Conservation (phyloP, 2,797 vertebrate genomes). For the Macrochelys suwanniensis region DNA sequence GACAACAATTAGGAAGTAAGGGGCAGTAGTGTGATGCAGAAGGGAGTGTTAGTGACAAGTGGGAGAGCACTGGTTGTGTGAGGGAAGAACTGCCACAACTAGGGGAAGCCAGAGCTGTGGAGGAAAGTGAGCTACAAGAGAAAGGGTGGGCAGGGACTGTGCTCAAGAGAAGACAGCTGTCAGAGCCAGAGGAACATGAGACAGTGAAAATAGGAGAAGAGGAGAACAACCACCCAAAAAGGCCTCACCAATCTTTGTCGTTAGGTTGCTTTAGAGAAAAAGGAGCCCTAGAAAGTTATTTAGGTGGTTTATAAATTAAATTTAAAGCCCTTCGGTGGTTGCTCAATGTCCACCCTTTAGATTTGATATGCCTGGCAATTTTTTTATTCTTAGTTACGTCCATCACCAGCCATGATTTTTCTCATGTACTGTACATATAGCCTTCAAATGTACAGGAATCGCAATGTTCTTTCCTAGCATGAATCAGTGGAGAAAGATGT, state of each 20-base stretch:
- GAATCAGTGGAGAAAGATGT: neutral
- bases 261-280: neutral
- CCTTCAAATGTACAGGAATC: neutral
- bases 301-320: neutral
- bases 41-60: neutral
- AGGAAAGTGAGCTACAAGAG: neutral
- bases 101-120: neutral
- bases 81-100: neutral
- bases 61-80: neutral
- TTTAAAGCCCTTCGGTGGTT: neutral
- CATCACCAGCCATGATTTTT: neutral
- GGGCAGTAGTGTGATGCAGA: neutral
- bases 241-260: neutral
- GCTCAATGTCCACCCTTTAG: neutral
- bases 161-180: neutral
- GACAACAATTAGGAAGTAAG: neutral
- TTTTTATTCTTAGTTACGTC: neutral
- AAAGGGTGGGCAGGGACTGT: neutral
- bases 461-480: neutral
- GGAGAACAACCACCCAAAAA: neutral
- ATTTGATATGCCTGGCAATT: neutral
- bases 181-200: neutral
- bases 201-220: neutral
- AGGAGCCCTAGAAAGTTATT: neutral
- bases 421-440: neutral